A percentile compares a stretch with the other conserved stretches of the same genome.
Evolutionary conservation across 2,797 vertebrate genomes (phyloP).

Genomic region (Arrhamphus sclerolepis): DNA sequence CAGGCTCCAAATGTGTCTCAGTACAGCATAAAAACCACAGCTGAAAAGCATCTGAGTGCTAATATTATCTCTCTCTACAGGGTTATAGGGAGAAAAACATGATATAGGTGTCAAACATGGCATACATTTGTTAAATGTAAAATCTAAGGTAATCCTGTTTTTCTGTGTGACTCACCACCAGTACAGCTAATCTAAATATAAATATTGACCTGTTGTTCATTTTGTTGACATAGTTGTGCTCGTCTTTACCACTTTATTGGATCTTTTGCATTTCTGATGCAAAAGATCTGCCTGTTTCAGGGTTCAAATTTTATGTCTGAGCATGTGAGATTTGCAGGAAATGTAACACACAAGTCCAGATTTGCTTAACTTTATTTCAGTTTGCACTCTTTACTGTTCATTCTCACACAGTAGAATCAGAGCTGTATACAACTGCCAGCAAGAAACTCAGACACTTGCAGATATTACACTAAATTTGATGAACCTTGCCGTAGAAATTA

Average conservation of each 20-base stretch:
- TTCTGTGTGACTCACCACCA: too few relatives aligned
- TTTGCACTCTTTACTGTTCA: constrained; percentile 12
- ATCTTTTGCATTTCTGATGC: constrained; percentile 1
- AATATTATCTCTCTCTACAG: constrained; percentile 54
- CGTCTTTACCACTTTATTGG: background rate
- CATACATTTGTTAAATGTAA: too few relatives aligned
- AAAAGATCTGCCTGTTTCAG: background rate
- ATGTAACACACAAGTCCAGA: constrained; percentile 11
- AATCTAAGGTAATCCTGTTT: too few relatives aligned
- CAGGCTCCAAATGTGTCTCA: constrained; percentile 37
- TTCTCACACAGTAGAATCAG: background rate
- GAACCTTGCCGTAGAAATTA: too few relatives aligned
- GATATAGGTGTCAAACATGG: constrained; percentile 51
- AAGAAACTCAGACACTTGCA: background rate
- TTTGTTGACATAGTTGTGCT: background rate
- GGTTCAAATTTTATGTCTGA: constrained; percentile 3
- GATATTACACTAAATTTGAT: too few relatives aligned
- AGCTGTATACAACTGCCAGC: too few relatives aligned
- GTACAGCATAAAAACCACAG: constrained; percentile 47
- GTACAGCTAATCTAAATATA: background rate
- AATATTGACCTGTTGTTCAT: background rate
- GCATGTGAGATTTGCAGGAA: constrained; percentile 10
- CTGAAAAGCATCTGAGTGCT: constrained; percentile 52
- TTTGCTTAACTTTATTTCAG: constrained; percentile 17
- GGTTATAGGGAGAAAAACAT: constrained; percentile 48